Base-by-base conservation (phyloP, 2,113 vertebrate species). In the Amblyopsis rosae region DNA sequence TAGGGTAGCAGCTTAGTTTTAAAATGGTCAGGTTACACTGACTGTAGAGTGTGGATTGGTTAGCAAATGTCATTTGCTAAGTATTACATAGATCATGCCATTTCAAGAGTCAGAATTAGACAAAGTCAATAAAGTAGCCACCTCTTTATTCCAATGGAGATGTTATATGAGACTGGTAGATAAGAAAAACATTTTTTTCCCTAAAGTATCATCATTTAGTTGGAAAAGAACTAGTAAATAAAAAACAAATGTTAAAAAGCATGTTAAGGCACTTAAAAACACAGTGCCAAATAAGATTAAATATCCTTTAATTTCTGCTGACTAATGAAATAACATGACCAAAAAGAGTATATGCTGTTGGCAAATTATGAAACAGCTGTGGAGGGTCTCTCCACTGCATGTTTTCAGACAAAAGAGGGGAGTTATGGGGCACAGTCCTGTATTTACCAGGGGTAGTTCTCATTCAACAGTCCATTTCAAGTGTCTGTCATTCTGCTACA, bases 1-100 rank as follows among this genome's bases (percentile, higher is more conserved):
- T 90, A 89, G 76, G 82, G 74, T 88, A 55, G 87, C 88, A 88
- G 82, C 50, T 55, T 32, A 72, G 45, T 59, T 60, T 65, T 69
- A 72, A 70, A 75, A 61, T 81, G 89, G 70, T 93, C 88, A 66
- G 50, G 63, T 92, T 90, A 88, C 92, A 77, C 26, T 0, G 3
- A 48, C 62, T 41, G 35, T 41, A 17, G 47, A 15, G 69, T 63
- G 41, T 54, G 57, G 1, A 15, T 33, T 41, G 46, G 19, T 32
- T 15, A n/a, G 63, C 12, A 15, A 10, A 53, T 48, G 3, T 26
- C 12, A 17, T 51, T 33, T 15, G 16, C 48, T 13, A 63, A 32
- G 46, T 12, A 50, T 13, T 5, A 47, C n/a, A 12, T 8, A 3
- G 17, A 63, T 13, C 19, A 15, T 16, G 16, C 4, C 61, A 13